phyloP scores from a whole-genome alignment of 2,113 vertebrate genomes.

The Pantherophis guttatus region DNA sequence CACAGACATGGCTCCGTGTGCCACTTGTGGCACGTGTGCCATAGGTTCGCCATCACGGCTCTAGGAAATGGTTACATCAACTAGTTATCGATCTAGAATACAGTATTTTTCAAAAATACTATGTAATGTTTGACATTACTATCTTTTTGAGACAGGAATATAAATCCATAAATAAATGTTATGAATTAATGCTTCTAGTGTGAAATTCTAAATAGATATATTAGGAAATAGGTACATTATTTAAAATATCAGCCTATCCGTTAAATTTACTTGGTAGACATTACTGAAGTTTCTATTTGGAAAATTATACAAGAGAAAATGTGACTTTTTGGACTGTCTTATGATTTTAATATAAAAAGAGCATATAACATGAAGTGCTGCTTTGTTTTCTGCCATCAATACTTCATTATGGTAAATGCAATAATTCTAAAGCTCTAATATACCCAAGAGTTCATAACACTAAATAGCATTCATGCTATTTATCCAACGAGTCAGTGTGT shows the following conservation, averaged over 20 bases:
- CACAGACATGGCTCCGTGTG: too few relatives aligned
- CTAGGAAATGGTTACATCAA: neutral
- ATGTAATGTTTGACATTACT: neutral
- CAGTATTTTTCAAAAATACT: neutral
- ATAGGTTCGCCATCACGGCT: too few relatives aligned
- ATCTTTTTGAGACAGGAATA: neutral
- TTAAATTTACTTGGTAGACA: neutral
- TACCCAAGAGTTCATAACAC: slow-evolving; percentile 48
- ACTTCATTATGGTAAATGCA: slow-evolving; percentile 20
- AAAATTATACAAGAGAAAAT: neutral
- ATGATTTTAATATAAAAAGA: fast-evolving
- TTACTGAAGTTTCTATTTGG: neutral
- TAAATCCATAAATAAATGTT: neutral
- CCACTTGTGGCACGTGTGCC: too few relatives aligned
- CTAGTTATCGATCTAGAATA: neutral
- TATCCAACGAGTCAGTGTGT: slow-evolving; percentile 21
- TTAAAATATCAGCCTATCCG: neutral
- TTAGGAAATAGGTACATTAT: neutral
- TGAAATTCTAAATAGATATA: fast-evolving
- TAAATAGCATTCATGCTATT: slow-evolving; percentile 37
- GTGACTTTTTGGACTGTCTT: fast-evolving
- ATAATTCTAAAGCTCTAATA: slow-evolving; percentile 51
- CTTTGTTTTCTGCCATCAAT: slow-evolving; percentile 13
- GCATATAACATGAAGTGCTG: fast-evolving
- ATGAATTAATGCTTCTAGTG: neutral